These are phyloP conservation scores for Stegodyphus mimosarum DNA, from an alignment of 1,140 invertebrate species.

Conservation along the genomic window DNA sequence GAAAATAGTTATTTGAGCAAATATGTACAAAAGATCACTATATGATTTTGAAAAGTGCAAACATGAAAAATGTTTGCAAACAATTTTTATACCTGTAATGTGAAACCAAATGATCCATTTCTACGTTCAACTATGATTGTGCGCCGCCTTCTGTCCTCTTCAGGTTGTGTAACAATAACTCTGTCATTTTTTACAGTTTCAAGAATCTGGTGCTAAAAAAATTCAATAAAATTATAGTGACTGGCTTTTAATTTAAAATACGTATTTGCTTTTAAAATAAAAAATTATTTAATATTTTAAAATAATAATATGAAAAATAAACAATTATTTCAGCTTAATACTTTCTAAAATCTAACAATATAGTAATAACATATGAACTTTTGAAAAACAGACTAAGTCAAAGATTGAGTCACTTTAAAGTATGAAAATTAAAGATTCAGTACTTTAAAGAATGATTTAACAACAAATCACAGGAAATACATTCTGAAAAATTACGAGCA, in stretches of 20 bases:
- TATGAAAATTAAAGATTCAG: too few species aligned
- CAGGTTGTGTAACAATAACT: conserved; percentile 77
- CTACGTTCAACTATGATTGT: conserved; percentile 90
- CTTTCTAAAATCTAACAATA: neutral
- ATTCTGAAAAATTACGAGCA: too few species aligned
- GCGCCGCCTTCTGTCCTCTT: conserved; percentile 85
- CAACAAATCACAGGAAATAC: too few species aligned
- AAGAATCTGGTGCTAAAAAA: conserved; percentile 70
- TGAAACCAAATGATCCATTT: conserved; percentile 92
- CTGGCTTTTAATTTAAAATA: too few species aligned
- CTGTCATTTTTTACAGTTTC: conserved; percentile 86
- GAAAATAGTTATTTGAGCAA: too few species aligned
- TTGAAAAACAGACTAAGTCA: too few species aligned
- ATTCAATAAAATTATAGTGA: too few species aligned
- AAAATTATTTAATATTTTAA: neutral
- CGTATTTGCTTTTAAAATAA: too few species aligned
- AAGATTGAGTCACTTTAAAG: too few species aligned
- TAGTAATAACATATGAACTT: neutral
- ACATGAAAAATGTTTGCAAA: neutral
- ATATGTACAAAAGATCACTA: too few species aligned
- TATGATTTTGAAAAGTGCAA: too few species aligned
- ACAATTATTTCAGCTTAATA: neutral
- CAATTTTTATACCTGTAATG: conserved; percentile 76
- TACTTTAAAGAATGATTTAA: too few species aligned
- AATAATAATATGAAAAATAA: neutral